These are phyloP conservation scores for Yponomeuta evonymella DNA, from an alignment of 2,888 invertebrate species.

Conservation along the genomic window DNA sequence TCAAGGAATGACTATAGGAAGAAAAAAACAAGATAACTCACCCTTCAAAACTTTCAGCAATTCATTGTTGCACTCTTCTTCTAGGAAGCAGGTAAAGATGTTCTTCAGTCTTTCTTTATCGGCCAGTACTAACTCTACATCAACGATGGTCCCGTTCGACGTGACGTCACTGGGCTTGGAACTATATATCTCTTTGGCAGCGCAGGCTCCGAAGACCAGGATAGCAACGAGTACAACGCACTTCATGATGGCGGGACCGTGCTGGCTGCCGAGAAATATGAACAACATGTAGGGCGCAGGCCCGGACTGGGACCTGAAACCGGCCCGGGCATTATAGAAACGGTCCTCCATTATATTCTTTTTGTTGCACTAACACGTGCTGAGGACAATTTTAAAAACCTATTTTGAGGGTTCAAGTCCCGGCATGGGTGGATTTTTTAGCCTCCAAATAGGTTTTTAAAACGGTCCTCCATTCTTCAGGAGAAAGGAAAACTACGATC, in stretches of 20 bases:
- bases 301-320: no score
- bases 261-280: background rate
- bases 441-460: no score
- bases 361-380: no score
- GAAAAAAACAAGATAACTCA: background rate
- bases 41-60: background rate
- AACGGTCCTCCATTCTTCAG: no score
- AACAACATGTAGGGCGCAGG: background rate
- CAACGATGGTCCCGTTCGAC: conserved; percentile 25
- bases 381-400: no score
- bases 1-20: no score
- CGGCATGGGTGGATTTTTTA: no score
- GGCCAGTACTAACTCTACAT: conserved; percentile 40
- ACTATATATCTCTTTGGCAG: conserved; percentile 39
- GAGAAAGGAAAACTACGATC: no score
- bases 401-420: no score
- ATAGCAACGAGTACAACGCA: conserved; percentile 7
- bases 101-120: conserved; percentile 28
- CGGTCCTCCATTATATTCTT: no score
- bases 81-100: conserved; percentile 45
- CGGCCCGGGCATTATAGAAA: no score
- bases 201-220: conserved; percentile 24
- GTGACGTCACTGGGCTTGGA: conserved; percentile 42
- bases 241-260: conserved; percentile 45
- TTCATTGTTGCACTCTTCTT: conserved; percentile 31